Conservation (phyloP, 2,113 vertebrate genomes). For the Pedetes capensis region DNA sequence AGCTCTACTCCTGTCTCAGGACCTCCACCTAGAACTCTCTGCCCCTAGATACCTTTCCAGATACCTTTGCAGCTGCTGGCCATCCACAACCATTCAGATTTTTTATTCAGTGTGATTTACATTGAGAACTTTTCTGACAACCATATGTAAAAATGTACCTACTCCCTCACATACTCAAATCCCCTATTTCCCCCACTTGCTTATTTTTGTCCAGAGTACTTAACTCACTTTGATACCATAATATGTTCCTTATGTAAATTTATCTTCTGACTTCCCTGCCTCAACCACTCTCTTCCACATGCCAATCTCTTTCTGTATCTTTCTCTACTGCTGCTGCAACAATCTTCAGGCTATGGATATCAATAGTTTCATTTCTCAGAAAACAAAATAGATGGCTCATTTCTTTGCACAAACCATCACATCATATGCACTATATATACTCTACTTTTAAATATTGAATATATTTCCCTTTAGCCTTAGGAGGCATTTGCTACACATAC, state of each 20-base stretch:
- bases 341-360: neutral
- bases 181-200: neutral
- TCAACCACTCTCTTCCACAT: neutral
- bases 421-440: neutral
- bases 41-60: rapidly evolving
- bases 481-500: neutral
- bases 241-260: neutral
- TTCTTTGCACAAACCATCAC: neutral
- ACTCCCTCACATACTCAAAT: neutral
- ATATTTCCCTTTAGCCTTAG: neutral
- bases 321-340: neutral
- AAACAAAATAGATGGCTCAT: neutral
- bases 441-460: neutral
- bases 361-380: neutral
- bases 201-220: neutral
- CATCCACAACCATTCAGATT: neutral
- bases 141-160: neutral
- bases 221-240: neutral
- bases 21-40: neutral
- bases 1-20: neutral
- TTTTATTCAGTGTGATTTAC: neutral
- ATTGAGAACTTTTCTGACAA: neutral
- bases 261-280: neutral
- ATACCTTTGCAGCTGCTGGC: rapidly evolving
- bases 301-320: neutral